These are phyloP conservation scores for Chionis minor DNA, from an alignment of 2,113 vertebrate species.

Conservation along the genomic window DNA sequence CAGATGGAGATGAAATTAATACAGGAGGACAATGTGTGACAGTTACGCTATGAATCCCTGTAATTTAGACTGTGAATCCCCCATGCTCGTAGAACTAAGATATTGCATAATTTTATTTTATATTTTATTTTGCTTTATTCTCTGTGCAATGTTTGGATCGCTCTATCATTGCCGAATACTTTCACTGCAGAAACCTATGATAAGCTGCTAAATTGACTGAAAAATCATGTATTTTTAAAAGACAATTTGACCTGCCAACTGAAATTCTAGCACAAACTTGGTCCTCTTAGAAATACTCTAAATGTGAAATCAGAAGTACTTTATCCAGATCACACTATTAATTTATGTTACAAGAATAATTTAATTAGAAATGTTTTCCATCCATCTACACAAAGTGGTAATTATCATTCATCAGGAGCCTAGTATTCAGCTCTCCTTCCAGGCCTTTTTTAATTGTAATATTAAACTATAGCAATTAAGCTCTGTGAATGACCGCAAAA, in stretches of 20 bases:
- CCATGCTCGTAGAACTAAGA: not conserved
- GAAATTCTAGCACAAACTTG: not conserved
- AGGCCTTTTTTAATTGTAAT: slow-evolving; percentile 12
- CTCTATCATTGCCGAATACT: not conserved
- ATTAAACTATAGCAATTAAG: slow-evolving; percentile 36
- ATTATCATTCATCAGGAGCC: slow-evolving; percentile 5
- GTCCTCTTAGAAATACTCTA: not conserved
- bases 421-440: not conserved
- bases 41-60: not conserved
- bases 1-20: not conserved
- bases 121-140: not conserved
- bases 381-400: not conserved
- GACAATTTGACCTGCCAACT: not conserved
- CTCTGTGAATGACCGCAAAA: not conserved
- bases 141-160: not conserved
- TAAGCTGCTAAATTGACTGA: not conserved
- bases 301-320: slow-evolving; percentile 2
- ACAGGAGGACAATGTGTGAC: not conserved
- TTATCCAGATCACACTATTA: slow-evolving; percentile 8
- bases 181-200: not conserved
- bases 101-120: not conserved
- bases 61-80: not conserved
- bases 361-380: slow-evolving; percentile 23
- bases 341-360: slow-evolving; percentile 20
- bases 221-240: not conserved